Evolutionary conservation across 2,797 vertebrate genomes (phyloP).

Genomic region (Scolopax rusticola): DNA sequence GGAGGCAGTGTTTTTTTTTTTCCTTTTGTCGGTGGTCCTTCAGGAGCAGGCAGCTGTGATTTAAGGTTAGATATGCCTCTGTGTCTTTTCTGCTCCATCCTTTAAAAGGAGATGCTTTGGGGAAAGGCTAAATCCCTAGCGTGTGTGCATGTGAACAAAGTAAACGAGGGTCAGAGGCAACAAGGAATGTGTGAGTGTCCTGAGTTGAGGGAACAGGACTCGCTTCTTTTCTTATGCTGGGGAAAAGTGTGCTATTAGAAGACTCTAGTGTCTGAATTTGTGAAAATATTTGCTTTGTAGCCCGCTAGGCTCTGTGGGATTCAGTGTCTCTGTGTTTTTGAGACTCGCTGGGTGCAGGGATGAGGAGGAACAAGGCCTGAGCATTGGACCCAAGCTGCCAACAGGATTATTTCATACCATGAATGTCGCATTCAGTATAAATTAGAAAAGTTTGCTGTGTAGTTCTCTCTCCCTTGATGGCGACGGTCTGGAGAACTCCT

Average conservation of each 20-base stretch:
- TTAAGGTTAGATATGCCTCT: conserved; percentile 19
- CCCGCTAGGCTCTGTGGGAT: not conserved
- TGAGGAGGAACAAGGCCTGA: not conserved
- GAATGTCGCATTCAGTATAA: too few species aligned
- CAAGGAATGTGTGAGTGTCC: not conserved
- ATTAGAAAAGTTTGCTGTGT: too few species aligned
- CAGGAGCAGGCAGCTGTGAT: not conserved
- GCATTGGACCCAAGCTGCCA: not conserved
- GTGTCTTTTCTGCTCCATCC: not conserved
- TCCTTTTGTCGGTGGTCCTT: conserved; percentile 29
- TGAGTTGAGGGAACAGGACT: not conserved
- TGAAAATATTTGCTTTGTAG: not conserved
- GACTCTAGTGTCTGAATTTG: not conserved
- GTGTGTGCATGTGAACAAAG: not conserved
- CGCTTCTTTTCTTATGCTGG: not conserved
- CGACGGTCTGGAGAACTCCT: too few species aligned
- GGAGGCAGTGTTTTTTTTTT: not conserved
- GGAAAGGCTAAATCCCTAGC: not conserved
- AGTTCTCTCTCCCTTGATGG: too few species aligned
- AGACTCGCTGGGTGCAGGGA: not conserved
- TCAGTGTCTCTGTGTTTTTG: not conserved
- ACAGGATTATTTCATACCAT: too few species aligned
- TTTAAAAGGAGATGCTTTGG: conserved; percentile 25
- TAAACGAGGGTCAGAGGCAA: not conserved
- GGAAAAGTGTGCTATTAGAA: not conserved